phyloP scores from a whole-genome alignment of 1,140 invertebrate species.

The Venturia canescens region DNA sequence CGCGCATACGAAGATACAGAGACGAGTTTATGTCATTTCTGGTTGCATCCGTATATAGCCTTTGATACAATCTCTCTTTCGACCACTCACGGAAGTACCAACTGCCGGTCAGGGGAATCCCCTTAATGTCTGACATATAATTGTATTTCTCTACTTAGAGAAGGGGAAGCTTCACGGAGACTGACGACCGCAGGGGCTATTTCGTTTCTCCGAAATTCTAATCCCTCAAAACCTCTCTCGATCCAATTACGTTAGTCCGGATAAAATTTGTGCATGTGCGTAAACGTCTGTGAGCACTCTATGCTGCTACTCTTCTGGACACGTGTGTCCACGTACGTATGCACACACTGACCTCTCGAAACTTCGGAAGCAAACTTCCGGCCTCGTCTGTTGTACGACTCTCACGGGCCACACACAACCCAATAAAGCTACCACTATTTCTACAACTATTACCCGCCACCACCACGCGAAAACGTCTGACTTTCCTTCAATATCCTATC shows the following conservation, averaged over 20 bases:
- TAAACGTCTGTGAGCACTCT: background rate
- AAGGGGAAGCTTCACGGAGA: background rate
- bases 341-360: background rate
- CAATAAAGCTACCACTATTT: background rate
- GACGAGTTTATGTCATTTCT: slow-evolving; percentile 1
- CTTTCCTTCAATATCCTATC: slow-evolving; percentile 1
- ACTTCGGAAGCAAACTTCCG: background rate
- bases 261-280: background rate
- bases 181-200: slow-evolving; percentile 2
- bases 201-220: slow-evolving; percentile 10
- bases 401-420: background rate
- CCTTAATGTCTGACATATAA: background rate
- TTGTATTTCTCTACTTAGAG: background rate
- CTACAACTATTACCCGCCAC: background rate
- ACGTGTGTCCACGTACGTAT: too few relatives aligned
- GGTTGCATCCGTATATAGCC: slow-evolving; percentile 3
- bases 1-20: background rate
- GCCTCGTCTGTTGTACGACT: background rate
- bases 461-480: background rate
- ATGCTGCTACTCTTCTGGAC: background rate
- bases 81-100: background rate
- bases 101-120: background rate
- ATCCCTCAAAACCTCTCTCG: slow-evolving; percentile 14
- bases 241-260: slow-evolving; percentile 17
- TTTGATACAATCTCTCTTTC: background rate